Evolutionary conservation across 2,888 invertebrate genomes (phyloP).

Genomic region (Idaea straminata): DNA sequence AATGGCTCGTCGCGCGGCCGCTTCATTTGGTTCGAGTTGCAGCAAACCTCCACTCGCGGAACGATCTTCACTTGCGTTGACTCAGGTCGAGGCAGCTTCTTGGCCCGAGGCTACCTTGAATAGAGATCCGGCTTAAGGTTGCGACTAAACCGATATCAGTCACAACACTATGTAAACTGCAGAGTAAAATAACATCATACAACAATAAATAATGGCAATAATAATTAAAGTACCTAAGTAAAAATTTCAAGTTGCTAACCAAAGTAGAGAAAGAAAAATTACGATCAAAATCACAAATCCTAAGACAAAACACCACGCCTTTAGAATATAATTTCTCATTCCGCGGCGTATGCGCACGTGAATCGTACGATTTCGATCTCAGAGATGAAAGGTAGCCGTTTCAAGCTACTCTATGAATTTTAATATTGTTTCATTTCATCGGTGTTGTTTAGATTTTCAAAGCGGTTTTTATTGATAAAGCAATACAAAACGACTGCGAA

Average conservation of each 20-base stretch:
- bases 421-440: neutral
- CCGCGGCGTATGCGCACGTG: neutral
- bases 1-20: no score
- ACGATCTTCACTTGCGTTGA: no score
- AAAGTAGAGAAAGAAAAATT: neutral
- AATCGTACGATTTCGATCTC: constrained; percentile 2
- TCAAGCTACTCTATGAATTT: neutral
- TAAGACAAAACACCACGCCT: neutral
- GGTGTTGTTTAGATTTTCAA: neutral
- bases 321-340: neutral
- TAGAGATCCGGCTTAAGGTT: no score
- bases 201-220: no score
- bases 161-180: no score
- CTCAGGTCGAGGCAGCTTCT: no score
- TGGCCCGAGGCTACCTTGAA: no score
- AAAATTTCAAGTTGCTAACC: neutral
- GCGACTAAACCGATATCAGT: no score
- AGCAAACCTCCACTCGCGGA: no score
- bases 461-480: neutral
- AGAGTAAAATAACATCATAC: no score
- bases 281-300: neutral
- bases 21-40: no score
- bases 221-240: neutral
- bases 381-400: constrained; percentile 4
- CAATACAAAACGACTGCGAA: neutral